Evolutionary conservation across 1,140 invertebrate genomes (phyloP).

Genomic region (Drosophila ananassae): DNA sequence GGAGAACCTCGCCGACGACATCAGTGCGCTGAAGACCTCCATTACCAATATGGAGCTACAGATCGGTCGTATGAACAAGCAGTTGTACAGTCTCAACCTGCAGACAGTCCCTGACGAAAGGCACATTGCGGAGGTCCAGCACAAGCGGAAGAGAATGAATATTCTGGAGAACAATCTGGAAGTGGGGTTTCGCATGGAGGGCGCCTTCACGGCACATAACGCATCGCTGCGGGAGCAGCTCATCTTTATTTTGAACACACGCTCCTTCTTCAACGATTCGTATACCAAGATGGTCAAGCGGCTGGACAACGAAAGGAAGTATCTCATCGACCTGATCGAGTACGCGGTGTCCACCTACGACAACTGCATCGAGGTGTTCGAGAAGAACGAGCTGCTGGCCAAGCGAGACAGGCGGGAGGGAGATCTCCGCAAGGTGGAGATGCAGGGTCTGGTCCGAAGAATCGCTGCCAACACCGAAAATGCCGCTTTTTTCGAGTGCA

Average conservation of each 20-base stretch:
- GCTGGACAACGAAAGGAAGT: constrained; percentile 67
- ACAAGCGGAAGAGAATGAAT: constrained; percentile 41
- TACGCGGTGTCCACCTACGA: constrained; percentile 60
- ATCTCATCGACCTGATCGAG: constrained; percentile 62
- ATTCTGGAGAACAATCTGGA: constrained; percentile 32
- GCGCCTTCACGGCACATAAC: constrained; percentile 52
- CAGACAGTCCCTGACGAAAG: constrained; percentile 54
- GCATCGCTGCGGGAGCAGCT: constrained; percentile 50
- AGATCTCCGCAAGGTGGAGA: constrained; percentile 47
- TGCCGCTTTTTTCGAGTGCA: constrained; percentile 59
- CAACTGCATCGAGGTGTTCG: constrained; percentile 54
- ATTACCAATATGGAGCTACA: constrained; percentile 61
- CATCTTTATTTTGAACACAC: constrained; percentile 47
- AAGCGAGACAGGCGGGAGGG: constrained; percentile 50
- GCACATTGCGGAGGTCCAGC: constrained; percentile 23
- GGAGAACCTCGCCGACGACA: constrained; percentile 51
- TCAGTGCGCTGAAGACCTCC: constrained; percentile 46
- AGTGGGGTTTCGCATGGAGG: constrained; percentile 9
- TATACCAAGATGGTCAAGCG: constrained; percentile 61
- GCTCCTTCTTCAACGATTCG: constrained; percentile 59
- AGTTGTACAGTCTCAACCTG: constrained; percentile 52
- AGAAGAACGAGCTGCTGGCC: constrained; percentile 56
- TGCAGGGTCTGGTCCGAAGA: constrained; percentile 58
- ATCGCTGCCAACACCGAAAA: constrained; percentile 62
- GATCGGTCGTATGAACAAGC: constrained; percentile 48